These are phyloP conservation scores for Phalacrocorax brasilianus DNA, from an alignment of 2,113 vertebrate genomes.

Conservation along the genomic window DNA sequence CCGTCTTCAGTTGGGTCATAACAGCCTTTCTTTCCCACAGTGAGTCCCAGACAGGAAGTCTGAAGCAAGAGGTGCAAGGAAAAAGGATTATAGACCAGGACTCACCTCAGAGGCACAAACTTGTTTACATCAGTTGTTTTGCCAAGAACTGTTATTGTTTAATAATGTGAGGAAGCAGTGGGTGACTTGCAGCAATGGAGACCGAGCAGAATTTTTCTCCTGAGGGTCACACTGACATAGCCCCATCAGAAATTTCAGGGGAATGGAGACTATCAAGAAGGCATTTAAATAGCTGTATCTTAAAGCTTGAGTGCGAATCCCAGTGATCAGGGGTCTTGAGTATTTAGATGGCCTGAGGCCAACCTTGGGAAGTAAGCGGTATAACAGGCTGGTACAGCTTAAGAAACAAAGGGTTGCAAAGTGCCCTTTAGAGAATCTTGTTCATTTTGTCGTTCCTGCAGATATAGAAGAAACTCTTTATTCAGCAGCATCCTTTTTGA, in stretches of 20 bases:
- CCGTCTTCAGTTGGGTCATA: background rate
- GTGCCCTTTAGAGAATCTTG: background rate
- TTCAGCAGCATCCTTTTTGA: background rate
- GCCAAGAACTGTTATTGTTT: background rate
- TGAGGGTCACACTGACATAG: background rate
- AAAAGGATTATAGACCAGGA: background rate
- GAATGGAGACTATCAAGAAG: background rate
- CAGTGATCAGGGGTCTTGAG: background rate
- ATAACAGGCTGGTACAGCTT: background rate
- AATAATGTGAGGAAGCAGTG: background rate
- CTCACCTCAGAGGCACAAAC: background rate
- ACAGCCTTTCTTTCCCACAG: background rate
- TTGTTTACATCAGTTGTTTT: background rate
- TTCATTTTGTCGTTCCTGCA: conserved; percentile 13
- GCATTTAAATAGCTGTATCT: background rate
- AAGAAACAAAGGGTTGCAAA: background rate
- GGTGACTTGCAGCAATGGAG: background rate
- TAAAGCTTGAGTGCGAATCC: background rate
- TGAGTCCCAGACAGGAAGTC: background rate
- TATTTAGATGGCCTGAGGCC: background rate
- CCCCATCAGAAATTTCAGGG: background rate
- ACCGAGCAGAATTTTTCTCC: background rate
- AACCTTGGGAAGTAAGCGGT: background rate
- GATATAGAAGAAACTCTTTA: background rate
- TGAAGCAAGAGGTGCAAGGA: background rate